These are phyloP conservation scores for Ctenicera cuprea DNA, from an alignment of 2,888 invertebrate genomes.

Conservation along the genomic window DNA sequence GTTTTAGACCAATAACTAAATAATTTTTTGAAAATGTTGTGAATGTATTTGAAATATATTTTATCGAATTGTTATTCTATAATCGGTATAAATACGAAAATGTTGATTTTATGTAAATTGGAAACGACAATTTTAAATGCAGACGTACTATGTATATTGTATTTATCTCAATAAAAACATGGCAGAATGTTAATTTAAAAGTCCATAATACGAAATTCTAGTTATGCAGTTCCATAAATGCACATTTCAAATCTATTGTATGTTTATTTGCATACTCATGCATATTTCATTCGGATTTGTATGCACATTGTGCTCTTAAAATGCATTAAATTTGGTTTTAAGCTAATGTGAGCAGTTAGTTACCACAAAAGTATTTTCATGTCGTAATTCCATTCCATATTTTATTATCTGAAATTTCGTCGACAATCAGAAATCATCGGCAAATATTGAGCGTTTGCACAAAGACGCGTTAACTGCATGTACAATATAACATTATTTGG, in stretches of 20 bases:
- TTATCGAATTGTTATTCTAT: too few relatives aligned
- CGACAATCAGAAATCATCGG: neutral
- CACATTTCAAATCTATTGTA: constrained; percentile 8
- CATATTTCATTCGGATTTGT: constrained; percentile 10
- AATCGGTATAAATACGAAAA: too few relatives aligned
- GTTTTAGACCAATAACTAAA: too few relatives aligned
- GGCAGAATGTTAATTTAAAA: neutral
- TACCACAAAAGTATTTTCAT: too few relatives aligned
- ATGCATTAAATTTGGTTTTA: neutral
- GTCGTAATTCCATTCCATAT: neutral
- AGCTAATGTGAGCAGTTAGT: neutral
- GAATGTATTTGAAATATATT: too few relatives aligned
- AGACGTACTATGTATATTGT: too few relatives aligned
- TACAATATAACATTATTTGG: constrained; percentile 35
- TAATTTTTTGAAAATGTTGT: too few relatives aligned
- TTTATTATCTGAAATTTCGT: constrained; percentile 3
- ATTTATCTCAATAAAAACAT: neutral
- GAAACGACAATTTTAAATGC: too few relatives aligned
- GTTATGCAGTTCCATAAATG: constrained; percentile 20
- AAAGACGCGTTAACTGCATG: constrained; percentile 25
- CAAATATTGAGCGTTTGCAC: neutral
- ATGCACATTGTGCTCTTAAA: neutral
- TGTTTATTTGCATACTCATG: constrained; percentile 17
- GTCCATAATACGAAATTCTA: neutral
- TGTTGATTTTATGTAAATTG: too few relatives aligned